Base-by-base conservation (phyloP, 2,113 vertebrate genomes). In the Pheucticus melanocephalus region DNA sequence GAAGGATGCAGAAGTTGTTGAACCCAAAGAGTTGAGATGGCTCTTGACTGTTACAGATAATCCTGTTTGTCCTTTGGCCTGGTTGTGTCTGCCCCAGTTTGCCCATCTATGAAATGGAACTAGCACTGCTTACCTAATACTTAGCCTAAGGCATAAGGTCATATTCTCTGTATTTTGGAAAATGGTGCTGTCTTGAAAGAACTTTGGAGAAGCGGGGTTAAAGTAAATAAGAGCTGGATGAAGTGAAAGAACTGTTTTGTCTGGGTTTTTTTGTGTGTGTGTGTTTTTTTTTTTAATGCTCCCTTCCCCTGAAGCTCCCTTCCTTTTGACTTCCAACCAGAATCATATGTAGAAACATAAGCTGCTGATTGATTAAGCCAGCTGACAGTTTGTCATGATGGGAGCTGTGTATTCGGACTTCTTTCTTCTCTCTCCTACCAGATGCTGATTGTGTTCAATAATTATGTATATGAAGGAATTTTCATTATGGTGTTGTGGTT, bases 401-500 rank as follows among this genome's bases (percentile, higher is more conserved):
- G 39, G 39, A 93, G 24, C 60, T 40, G 5, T 81, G 33, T 92
- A 18, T 92, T 94, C 68, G 40, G 83, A 28, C 51, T 83, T 68
- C 17, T 87, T 59, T 87, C 47, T 95, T 77, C 86, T 83, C 53
- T 80, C 30, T 81, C 22, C 51, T 88, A 88, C 83, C 77, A 86
- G 80, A 88, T 88, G 86, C 80, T 88, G 80, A 64, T 94, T 88
- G 68, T 94, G 63, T 94, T 95, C 83, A 88, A 64, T 88, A 93
- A 94, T 94, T 84, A 84, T 17, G 47, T 92, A 37, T 84, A 88
- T 0, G 2, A 44, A 92, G 86, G 72, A 94, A 94, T 94, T 94
- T 95, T 96, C 92, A 86, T 96, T 84, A 92, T 94, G 80, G 68
- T 35, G 24, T 94, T 94, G 96, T 83, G 95, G 94, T 92, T 97